Evolutionary conservation across 2,888 invertebrate genomes (phyloP).

Genomic region (Cabera pusaria): DNA sequence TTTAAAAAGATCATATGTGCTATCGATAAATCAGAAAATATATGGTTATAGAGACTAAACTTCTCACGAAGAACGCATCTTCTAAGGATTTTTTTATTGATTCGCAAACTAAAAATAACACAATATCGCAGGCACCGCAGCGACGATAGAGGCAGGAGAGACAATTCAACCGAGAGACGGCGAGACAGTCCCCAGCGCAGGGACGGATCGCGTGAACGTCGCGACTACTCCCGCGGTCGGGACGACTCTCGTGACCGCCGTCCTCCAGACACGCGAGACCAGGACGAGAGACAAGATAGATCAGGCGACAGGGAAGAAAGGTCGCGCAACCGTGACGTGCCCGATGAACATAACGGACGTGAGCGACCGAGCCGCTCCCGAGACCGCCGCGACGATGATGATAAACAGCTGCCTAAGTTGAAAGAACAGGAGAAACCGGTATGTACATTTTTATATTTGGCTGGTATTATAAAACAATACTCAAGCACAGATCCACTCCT

Average conservation of each 20-base stretch:
- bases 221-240: conserved; percentile 36
- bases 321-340: conserved; percentile 49
- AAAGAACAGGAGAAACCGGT: conserved; percentile 89
- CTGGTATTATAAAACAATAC: not conserved
- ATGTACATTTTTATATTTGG: conserved; percentile 48
- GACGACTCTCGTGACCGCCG: conserved; percentile 33
- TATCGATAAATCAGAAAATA: too few relatives aligned
- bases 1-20: too few relatives aligned
- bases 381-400: conserved; percentile 54
- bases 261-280: conserved; percentile 27
- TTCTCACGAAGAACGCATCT: too few relatives aligned
- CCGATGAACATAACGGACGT: conserved; percentile 56
- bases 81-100: too few relatives aligned
- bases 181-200: too few relatives aligned
- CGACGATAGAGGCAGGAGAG: conserved; percentile 17
- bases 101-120: too few relatives aligned
- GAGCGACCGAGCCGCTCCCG: conserved; percentile 55
- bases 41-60: too few relatives aligned
- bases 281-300: conserved; percentile 23
- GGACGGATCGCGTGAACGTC: conserved; percentile 26
- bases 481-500: too few relatives aligned
- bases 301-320: too few relatives aligned
- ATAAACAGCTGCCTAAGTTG: conserved; percentile 86
- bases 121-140: conserved; percentile 28
- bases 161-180: conserved; percentile 10